Evolutionary conservation across 2,113 vertebrate species (phyloP), one percentile per base, ranked within the genome.

Genomic region (Microcebus lehilahytsara): DNA sequence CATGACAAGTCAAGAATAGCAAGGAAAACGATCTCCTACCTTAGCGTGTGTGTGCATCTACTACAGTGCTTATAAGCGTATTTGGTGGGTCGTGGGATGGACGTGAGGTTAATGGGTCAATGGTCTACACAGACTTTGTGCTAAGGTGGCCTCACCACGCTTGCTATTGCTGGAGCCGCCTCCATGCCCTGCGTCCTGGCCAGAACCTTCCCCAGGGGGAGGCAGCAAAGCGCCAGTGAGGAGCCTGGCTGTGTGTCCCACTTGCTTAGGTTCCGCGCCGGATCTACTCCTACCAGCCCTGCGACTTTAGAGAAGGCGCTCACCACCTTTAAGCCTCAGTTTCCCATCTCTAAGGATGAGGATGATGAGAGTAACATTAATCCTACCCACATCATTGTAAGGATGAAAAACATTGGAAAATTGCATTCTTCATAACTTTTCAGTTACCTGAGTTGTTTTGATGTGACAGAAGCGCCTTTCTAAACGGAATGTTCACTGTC

Each of bases 241-340:
- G 19, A 53, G 4, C 5, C 11, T 7, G 20, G 7, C 17, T 27
- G 5, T 4, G 1, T 6, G 3, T 7, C 4, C 2, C 23, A 1
- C 19, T 27, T 60, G 16, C 13, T 23, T 14, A 17, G 27, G 5
- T 56, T 14, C 22, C 2, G 49, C 6, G n/a, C 46, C 30, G 16
- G 2, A 14, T 30, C 62, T 10, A 19, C n/a, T 42, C 12, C 4
- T 34, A 27, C 12, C 13, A 53, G 4, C 22, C n/a, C 4, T 9
- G 4, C n/a, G 64, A 40, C 14, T 40, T 77, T 71, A 25, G 30
- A 42, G 20, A 60, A 37, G 20, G 30, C 12, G 2, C 5, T 60
- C 9, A n/a, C 6, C 13, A 25, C 37, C 51, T 77, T 20, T 16
- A 40, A 51, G 30, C 17, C 30, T 89, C 42, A 37, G 11, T 46